A percentile compares a stretch with the other conserved stretches of the same genome.
These are phyloP conservation scores for Knipowitschia caucasica DNA, from an alignment of 2,797 vertebrate species.

Conservation along the genomic window DNA sequence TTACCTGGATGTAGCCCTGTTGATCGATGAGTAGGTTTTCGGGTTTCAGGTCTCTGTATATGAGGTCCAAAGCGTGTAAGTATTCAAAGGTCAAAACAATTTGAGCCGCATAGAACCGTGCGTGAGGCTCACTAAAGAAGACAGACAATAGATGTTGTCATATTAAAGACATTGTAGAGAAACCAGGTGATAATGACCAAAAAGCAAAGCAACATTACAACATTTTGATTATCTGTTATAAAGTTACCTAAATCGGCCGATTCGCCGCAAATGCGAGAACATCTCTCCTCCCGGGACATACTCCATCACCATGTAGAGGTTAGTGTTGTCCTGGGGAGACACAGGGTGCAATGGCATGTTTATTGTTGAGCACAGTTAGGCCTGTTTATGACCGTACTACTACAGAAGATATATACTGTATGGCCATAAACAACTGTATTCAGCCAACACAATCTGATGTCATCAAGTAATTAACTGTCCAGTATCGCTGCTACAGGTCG, in stretches of 20 bases:
- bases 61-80: conserved; percentile 92
- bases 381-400: too few relatives aligned
- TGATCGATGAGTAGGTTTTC: conserved; percentile 95
- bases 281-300: conserved; percentile 94
- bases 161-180: not conserved
- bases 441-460: too few relatives aligned
- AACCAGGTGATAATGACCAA: too few relatives aligned
- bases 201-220: not conserved
- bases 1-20: conserved; percentile 90
- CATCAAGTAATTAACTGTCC: too few relatives aligned
- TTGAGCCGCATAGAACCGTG: conserved; percentile 93
- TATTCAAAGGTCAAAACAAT: conserved; percentile 96
- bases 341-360: not conserved
- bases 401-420: too few relatives aligned
- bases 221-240: not conserved
- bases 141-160: not conserved
- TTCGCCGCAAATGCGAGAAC: conserved; percentile 93
- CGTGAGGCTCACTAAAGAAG: conserved; percentile 87
- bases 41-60: conserved; percentile 93
- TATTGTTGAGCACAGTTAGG: too few relatives aligned
- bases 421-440: too few relatives aligned
- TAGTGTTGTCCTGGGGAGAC: conserved; percentile 82
- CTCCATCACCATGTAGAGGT: conserved; percentile 96
- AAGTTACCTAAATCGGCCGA: conserved; percentile 87
- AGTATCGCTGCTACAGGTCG: too few relatives aligned